phyloP scores from a whole-genome alignment of 2,113 vertebrate species.

The Pycnonotus jocosus region DNA sequence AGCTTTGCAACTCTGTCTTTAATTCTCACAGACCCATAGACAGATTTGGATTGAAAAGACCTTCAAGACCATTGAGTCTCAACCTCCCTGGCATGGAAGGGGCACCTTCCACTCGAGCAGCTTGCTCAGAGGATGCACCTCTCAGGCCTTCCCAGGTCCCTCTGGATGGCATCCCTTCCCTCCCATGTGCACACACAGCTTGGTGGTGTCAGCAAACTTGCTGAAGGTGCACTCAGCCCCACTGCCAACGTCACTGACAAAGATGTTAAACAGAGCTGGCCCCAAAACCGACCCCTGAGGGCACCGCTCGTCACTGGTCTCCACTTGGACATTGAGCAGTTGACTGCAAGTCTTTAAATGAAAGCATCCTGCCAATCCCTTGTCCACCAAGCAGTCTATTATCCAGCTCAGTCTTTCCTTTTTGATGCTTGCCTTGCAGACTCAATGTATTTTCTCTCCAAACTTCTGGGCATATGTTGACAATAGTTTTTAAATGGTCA shows the following conservation, averaged over 20 bases:
- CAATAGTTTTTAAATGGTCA: conserved; percentile 49
- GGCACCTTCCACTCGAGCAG: too few relatives aligned
- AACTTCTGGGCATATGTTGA: conserved; percentile 44
- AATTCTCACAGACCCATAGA: not conserved
- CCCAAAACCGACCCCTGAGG: not conserved
- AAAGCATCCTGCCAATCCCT: not conserved
- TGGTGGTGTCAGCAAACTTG: too few relatives aligned
- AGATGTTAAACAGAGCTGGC: not conserved
- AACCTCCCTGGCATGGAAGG: not conserved
- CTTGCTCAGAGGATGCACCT: not conserved
- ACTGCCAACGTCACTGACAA: not conserved
- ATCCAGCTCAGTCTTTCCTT: not conserved
- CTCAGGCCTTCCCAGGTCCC: not conserved
- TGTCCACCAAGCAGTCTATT: not conserved
- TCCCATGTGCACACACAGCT: rapidly evolving
- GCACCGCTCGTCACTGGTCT: rapidly evolving
- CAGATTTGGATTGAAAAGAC: not conserved
- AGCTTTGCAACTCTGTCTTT: conserved; percentile 3
- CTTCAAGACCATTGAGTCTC: not conserved
- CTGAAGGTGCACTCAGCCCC: not conserved
- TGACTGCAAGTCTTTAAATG: too few relatives aligned
- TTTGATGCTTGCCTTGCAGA: not conserved
- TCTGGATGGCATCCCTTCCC: not conserved
- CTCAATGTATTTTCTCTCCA: conserved; percentile 15
- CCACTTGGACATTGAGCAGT: not conserved